These are phyloP conservation scores for Hydractinia symbiolongicarpus DNA, from an alignment of 30 jellyfish, hydroid and myxozoan species.

Conservation along the genomic window DNA sequence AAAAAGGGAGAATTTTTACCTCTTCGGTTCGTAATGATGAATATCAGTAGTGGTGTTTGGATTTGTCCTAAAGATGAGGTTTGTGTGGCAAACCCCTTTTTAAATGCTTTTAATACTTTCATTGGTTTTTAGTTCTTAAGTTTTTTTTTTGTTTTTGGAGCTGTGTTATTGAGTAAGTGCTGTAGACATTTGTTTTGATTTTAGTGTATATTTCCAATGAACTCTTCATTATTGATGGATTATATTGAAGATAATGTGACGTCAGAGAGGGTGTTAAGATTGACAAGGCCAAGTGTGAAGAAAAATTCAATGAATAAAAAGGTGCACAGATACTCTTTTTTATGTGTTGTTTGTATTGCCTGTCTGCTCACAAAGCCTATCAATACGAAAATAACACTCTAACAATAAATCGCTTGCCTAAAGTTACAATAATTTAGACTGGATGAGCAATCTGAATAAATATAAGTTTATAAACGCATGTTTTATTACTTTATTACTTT, in stretches of 20 bases:
- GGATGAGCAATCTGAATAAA: no score
- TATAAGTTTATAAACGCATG: no score
- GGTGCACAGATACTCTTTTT: no score
- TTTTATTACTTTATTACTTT: no score
- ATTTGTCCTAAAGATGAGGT: slow-evolving; percentile 33
- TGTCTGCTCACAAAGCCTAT: no score
- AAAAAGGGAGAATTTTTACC: slow-evolving; percentile 30
- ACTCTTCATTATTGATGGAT: neutral
- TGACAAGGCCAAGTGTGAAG: neutral
- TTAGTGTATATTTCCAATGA: slow-evolving; percentile 34
- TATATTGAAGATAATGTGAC: slow-evolving; percentile 34
- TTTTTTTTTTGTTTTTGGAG: neutral
- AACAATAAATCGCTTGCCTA: no score
- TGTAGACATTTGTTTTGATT: neutral
- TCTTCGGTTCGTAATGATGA: slow-evolving; percentile 29
- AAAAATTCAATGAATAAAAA: no score
- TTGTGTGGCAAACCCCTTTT: neutral
- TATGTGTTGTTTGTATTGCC: no score
- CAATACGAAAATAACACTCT: no score
- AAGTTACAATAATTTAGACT: no score
- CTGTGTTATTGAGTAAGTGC: neutral
- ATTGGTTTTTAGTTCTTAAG: neutral
- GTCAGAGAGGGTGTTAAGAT: slow-evolving; percentile 3
- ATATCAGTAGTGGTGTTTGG: slow-evolving; percentile 28
- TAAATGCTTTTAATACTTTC: neutral